Conservation (phyloP, 2,113 vertebrate genomes). For the Steatornis caripensis region DNA sequence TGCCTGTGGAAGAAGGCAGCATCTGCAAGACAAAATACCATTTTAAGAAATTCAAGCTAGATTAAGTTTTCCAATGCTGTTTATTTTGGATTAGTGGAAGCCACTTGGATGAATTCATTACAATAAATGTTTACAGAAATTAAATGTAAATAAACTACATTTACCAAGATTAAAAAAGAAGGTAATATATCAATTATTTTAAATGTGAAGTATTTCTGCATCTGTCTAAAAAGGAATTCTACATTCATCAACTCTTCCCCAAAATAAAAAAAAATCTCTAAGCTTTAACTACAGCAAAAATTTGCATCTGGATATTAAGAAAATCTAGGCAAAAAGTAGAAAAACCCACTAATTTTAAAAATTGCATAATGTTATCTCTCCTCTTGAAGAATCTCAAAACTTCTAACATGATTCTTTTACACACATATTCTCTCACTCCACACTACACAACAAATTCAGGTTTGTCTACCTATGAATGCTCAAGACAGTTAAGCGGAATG, state of each 20-base stretch:
- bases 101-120: neutral
- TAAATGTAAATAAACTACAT: neutral
- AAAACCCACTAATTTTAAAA: neutral
- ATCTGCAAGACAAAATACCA: neutral
- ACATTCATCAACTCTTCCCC: neutral
- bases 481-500: neutral
- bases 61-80: neutral
- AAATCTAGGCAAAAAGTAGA: neutral
- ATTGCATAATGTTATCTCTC: neutral
- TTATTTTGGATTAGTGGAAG: neutral
- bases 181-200: neutral
- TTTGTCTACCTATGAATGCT: neutral
- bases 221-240: neutral
- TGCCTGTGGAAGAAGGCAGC: neutral
- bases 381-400: neutral
- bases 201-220: neutral
- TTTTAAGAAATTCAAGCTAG: neutral
- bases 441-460: neutral
- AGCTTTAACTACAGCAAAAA: neutral
- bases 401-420: neutral
- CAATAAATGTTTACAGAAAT: neutral
- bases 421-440: neutral
- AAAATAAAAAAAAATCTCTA: neutral
- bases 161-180: neutral
- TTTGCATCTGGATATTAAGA: neutral